A percentile compares a stretch with the other conserved stretches of the same genome.
These are phyloP conservation scores for Silurus asotus DNA, from an alignment of 2,113 vertebrate species.

Conservation along the genomic window DNA sequence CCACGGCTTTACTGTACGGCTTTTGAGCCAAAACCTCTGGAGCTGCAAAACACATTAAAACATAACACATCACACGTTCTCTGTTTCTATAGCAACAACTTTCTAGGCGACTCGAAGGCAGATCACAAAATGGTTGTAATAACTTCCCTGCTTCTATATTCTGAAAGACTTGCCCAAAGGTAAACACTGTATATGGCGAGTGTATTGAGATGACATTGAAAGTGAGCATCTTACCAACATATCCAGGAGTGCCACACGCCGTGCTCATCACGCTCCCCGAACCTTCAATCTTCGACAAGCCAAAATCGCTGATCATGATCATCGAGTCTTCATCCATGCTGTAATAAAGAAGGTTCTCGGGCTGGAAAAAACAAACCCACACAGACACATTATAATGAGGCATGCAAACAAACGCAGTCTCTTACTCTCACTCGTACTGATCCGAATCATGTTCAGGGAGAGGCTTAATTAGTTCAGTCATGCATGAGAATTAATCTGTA, in stretches of 20 bases:
- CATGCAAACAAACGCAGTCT: neutral
- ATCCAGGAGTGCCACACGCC: constrained; percentile 92
- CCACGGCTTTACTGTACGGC: constrained; percentile 97
- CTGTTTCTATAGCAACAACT: constrained; percentile 8
- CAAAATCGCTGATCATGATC: constrained; percentile 99
- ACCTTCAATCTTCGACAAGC: constrained; percentile 93
- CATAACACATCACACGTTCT: constrained; percentile 1
- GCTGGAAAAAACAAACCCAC: constrained; percentile 66
- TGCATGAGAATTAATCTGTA: constrained; percentile 45
- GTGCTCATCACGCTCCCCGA: constrained; percentile 93
- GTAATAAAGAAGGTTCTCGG: constrained; percentile 96
- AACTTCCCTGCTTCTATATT: neutral
- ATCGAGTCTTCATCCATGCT: constrained; percentile 96
- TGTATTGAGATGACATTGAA: neutral
- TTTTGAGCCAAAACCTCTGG: constrained; percentile 97
- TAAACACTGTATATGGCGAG: neutral
- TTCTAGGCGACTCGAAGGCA: neutral
- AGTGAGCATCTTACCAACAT: constrained; percentile 80
- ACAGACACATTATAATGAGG: neutral
- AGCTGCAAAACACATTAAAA: constrained; percentile 67
- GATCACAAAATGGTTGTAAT: neutral
- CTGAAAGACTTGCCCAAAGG: neutral
- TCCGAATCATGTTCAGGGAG: neutral
- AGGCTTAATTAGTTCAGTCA: constrained; percentile 50
- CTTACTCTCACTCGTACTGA: neutral